Conservation (phyloP, 2,113 vertebrate genomes). For the Alethe castanea region DNA sequence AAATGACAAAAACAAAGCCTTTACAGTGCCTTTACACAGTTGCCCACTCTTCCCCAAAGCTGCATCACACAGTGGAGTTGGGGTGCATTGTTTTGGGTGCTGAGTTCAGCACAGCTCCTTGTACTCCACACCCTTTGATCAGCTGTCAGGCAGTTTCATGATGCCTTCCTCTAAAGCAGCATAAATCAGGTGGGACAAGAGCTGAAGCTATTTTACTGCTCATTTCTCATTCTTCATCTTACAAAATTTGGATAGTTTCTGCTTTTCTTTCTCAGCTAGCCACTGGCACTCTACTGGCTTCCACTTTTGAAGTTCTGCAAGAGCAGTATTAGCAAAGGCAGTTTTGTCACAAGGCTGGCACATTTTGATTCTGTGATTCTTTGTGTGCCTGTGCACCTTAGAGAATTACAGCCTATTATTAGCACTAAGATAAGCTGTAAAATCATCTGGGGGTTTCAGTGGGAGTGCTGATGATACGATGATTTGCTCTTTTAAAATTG, state of each 20-base stretch:
- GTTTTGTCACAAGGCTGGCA: background rate
- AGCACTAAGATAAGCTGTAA: background rate
- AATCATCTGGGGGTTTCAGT: background rate
- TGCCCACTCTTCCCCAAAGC: background rate
- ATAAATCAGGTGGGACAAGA: background rate
- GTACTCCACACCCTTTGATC: background rate
- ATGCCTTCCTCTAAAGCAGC: background rate
- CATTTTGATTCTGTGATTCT: background rate
- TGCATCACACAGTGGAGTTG: background rate
- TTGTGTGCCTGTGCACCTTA: background rate
- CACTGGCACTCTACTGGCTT: background rate
- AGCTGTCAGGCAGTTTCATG: background rate
- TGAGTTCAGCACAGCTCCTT: background rate
- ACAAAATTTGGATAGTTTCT: background rate
- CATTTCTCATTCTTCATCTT: background rate
- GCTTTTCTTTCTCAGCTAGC: background rate
- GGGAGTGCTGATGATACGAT: background rate
- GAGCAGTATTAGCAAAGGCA: background rate
- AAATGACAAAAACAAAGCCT: background rate
- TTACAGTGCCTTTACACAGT: background rate
- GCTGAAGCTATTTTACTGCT: background rate
- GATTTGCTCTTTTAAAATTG: background rate
- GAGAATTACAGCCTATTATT: background rate
- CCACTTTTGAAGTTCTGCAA: background rate
- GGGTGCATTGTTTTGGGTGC: background rate